Evolutionary conservation across 2,888 invertebrate genomes (phyloP).

Genomic region (Merodon equestris): DNA sequence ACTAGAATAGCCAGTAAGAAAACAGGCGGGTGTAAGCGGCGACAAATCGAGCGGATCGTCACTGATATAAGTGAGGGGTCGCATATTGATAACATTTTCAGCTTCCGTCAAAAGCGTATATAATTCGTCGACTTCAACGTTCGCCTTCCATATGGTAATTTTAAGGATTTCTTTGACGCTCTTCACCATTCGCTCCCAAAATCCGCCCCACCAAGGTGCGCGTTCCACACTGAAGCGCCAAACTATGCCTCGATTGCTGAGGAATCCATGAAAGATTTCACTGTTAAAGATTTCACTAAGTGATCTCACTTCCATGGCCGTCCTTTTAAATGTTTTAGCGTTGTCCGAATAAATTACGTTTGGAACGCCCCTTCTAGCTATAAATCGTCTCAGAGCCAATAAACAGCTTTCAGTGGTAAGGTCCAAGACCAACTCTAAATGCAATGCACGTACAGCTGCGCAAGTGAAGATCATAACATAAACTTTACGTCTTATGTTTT

Average conservation of each 20-base stretch:
- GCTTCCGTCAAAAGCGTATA: constrained; percentile 21
- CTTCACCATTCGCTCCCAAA: no score
- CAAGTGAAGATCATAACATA: constrained; percentile 39
- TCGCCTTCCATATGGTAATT: no score
- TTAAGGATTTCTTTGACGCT: no score
- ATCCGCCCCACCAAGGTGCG: no score
- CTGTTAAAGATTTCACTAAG: not conserved
- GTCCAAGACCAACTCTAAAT: constrained; percentile 34
- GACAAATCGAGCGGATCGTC: constrained; percentile 19
- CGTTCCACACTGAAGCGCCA: constrained; percentile 33
- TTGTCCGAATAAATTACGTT: constrained; percentile 25
- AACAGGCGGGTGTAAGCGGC: constrained; percentile 24
- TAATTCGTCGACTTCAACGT: no score
- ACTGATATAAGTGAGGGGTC: constrained; percentile 18
- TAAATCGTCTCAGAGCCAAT: constrained; percentile 18
- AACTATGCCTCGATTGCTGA: constrained; percentile 5
- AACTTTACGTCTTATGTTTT: not conserved
- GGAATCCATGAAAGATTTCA: no score
- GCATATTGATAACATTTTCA: constrained; percentile 8
- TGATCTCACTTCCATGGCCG: constrained; percentile 9
- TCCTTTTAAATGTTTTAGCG: constrained; percentile 14
- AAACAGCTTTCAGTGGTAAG: constrained; percentile 11
- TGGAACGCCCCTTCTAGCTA: constrained; percentile 17
- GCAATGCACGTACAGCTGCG: constrained; percentile 35
- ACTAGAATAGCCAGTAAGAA: constrained; percentile 2